phyloP scores from a whole-genome alignment of 2,888 invertebrate genomes.

The Drosophila barbarae region DNA sequence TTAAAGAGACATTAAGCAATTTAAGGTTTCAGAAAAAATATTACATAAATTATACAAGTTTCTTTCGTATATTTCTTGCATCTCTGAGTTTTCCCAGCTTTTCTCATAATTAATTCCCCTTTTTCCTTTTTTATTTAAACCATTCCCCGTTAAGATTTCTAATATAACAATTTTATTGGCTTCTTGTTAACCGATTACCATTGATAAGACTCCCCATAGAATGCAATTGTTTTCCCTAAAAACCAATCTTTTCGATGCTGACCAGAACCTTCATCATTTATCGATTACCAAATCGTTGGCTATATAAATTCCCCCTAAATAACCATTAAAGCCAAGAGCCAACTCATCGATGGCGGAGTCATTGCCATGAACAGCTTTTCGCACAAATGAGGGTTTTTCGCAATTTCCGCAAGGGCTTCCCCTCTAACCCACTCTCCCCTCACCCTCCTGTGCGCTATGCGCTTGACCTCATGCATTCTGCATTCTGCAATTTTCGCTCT shows the following conservation, averaged over 20 bases:
- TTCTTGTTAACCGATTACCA: background rate
- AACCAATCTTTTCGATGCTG: background rate
- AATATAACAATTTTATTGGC: background rate
- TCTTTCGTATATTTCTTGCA: background rate
- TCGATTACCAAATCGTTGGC: constrained; percentile 39
- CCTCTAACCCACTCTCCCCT: background rate
- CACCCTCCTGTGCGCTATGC: background rate
- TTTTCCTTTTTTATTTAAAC: background rate
- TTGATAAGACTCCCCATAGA: background rate
- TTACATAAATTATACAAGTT: background rate
- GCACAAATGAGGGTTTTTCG: constrained; percentile 37
- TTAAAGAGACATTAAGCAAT: too few species aligned
- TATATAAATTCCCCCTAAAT: constrained; percentile 40
- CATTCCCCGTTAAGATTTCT: background rate
- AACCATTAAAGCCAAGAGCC: constrained; percentile 38
- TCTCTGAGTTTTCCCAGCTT: background rate
- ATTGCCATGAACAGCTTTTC: constrained; percentile 38
- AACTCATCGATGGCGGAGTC: constrained; percentile 35
- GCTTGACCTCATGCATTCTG: constrained; percentile 42
- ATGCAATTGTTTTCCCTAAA: constrained; percentile 9
- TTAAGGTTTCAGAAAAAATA: background rate
- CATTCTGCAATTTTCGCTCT: constrained; percentile 48
- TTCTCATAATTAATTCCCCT: background rate
- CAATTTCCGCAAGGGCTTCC: constrained; percentile 28
- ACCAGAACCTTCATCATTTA: constrained; percentile 23